A percentile compares a stretch with the other conserved stretches of the same genome.
phyloP scores from a whole-genome alignment of 2,113 vertebrate species.

The Pelecanoides urinatrix region DNA sequence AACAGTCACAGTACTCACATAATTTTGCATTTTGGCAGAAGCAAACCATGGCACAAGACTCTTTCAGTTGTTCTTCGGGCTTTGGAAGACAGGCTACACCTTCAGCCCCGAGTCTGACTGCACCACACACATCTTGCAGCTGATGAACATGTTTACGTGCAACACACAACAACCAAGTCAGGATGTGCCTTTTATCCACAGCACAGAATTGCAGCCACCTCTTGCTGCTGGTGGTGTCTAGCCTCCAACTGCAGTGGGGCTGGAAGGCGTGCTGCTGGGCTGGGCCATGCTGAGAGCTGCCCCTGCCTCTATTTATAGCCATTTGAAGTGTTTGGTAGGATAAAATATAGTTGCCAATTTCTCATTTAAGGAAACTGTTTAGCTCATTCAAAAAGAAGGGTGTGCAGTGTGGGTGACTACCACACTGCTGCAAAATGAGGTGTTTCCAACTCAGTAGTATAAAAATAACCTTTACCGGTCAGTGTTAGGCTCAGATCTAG shows the following conservation, averaged over 20 bases:
- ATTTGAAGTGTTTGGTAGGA: not conserved
- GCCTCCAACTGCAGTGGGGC: not conserved
- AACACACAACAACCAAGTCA: not conserved
- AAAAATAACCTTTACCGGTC: not conserved
- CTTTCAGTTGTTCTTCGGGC: not conserved
- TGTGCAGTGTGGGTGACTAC: not conserved
- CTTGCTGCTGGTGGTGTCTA: not conserved
- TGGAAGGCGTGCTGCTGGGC: not conserved
- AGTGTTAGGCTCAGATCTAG: not conserved
- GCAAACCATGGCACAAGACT: not conserved
- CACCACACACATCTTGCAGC: no score
- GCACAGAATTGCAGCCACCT: not conserved
- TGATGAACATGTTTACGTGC: rapidly evolving
- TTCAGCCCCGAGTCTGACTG: not conserved
- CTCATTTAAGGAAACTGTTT: not conserved
- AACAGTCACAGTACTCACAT: not conserved
- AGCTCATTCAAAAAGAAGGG: not conserved
- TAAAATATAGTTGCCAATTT: not conserved
- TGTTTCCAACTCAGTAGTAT: not conserved
- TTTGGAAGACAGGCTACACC: not conserved
- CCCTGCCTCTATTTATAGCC: rapidly evolving
- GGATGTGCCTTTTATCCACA: not conserved
- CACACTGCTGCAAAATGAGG: not conserved
- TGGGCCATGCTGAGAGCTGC: no score
- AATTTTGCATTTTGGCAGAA: not conserved